A percentile compares a stretch with the other conserved stretches of the same genome.
Conservation (phyloP, 1,140 invertebrate genomes). For the Micrasema longulum region DNA sequence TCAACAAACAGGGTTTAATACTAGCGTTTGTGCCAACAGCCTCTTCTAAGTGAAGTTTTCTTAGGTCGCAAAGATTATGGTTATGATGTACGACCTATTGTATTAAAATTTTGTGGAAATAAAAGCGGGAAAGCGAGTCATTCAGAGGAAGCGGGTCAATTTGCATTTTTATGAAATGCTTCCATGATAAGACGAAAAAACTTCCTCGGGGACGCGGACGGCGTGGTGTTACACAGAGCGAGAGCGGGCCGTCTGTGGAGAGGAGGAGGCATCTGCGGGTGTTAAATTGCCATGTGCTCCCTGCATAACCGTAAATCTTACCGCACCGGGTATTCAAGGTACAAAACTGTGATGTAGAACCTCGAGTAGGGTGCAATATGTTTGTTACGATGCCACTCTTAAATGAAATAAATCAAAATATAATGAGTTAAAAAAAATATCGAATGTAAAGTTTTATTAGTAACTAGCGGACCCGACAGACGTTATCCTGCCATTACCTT, state of each 20-base stretch:
- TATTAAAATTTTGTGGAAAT: conserved; percentile 34
- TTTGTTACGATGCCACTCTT: too few relatives aligned
- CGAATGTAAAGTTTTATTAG: neutral
- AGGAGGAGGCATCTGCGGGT: conserved; percentile 43
- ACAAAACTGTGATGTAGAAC: too few relatives aligned
- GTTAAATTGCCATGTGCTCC: conserved; percentile 40
- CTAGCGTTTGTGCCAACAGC: too few relatives aligned
- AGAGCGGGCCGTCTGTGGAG: too few relatives aligned
- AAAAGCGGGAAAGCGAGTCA: conserved; percentile 23
- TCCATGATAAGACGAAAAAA: conserved; percentile 45
- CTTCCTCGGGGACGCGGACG: conserved; percentile 22
- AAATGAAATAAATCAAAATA: too few relatives aligned
- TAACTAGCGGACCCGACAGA: too few relatives aligned
- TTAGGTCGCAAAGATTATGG: conserved; percentile 7
- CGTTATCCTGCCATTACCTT: too few relatives aligned
- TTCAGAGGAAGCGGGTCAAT: conserved; percentile 33
- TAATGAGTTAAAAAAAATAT: neutral
- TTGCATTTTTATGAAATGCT: conserved; percentile 55
- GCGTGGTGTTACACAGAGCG: too few relatives aligned
- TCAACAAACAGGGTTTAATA: too few relatives aligned
- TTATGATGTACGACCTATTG: conserved; percentile 5
- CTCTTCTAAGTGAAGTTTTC: too few relatives aligned
- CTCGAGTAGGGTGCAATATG: too few relatives aligned
- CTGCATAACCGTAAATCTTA: conserved; percentile 15
- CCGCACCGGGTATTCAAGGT: too few relatives aligned